These are phyloP conservation scores for Parthenolecanium corni DNA, from an alignment of 2,888 invertebrate species.

Conservation along the genomic window DNA sequence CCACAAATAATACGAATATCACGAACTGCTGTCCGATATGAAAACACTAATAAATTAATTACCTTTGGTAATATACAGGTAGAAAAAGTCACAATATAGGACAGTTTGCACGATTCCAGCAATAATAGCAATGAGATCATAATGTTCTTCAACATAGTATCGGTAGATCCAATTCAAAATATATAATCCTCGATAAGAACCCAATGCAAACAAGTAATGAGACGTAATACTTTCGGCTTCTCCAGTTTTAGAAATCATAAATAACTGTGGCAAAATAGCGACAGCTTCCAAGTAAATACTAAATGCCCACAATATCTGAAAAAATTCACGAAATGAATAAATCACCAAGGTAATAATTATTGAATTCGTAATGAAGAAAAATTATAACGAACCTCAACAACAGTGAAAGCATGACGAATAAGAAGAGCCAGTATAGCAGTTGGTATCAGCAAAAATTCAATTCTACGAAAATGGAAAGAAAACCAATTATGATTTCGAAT, in stretches of 20 bases:
- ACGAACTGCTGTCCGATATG: too few relatives aligned
- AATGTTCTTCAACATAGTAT: constrained; percentile 84
- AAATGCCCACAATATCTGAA: constrained; percentile 93
- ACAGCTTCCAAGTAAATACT: constrained; percentile 98
- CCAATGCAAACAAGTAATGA: constrained; percentile 87
- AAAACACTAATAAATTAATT: too few relatives aligned
- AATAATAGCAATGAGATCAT: constrained; percentile 92
- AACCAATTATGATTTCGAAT: too few relatives aligned
- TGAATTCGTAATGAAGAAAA: too few relatives aligned
- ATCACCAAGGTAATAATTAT: too few relatives aligned
- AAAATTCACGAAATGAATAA: constrained; percentile 33
- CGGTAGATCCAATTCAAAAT: constrained; percentile 92
- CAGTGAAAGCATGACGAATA: constrained; percentile 88
- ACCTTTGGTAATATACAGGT: constrained; percentile 98
- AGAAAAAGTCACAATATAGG: constrained; percentile 99
- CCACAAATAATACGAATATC: too few relatives aligned
- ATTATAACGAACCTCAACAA: constrained; percentile 69
- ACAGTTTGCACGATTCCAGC: constrained; percentile 96
- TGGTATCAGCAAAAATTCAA: constrained; percentile 87
- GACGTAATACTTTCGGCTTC: constrained; percentile 99
- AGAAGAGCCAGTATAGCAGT: constrained; percentile 72
- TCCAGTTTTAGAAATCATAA: constrained; percentile 97
- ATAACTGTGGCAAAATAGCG: constrained; percentile 95
- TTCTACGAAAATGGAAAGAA: too few relatives aligned
- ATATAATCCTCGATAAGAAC: constrained; percentile 81